Conservation (phyloP, 37 sponge, comb jelly and placozoan species). For the Corticium candelabrum region DNA sequence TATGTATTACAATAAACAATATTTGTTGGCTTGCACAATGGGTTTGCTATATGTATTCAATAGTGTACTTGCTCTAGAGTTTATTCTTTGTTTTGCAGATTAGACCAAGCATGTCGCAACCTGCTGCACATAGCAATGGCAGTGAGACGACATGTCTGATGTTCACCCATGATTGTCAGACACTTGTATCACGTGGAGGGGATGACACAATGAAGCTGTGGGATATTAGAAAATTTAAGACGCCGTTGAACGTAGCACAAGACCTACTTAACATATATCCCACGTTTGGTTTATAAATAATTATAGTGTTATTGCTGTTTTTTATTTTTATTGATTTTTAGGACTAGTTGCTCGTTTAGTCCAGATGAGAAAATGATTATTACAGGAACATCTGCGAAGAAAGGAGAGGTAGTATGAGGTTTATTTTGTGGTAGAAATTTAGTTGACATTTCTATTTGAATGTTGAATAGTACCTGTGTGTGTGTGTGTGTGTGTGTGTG, state of each 20-base stretch:
- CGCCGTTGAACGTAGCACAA: conserved; percentile 51
- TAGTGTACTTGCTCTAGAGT: not conserved
- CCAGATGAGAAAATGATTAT: conserved; percentile 79
- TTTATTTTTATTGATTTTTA: no score
- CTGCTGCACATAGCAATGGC: conserved; percentile 53
- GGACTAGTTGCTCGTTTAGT: conserved; percentile 80
- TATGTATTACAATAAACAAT: no score
- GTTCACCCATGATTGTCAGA: conserved; percentile 57
- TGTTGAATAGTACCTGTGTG: no score
- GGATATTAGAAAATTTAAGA: conserved; percentile 72
- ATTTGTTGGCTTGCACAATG: no score
- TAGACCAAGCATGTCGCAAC: conserved; percentile 41
- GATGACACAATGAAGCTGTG: conserved; percentile 87
- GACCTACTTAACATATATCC: conserved; percentile 47
- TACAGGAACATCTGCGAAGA: conserved; percentile 63
- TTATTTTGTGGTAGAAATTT: not conserved
- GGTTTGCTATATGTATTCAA: no score
- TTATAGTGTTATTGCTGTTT: no score
- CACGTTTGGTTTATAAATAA: conserved; percentile 32
- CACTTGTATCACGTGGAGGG: conserved; percentile 72
- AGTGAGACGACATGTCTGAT: conserved; percentile 67
- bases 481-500: no score
- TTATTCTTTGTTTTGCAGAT: conserved; percentile 10
- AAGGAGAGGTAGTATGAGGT: conserved; percentile 32
- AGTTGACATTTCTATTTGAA: no score